Evolutionary conservation across 2,113 vertebrate genomes (phyloP), one percentile per base, ranked within the genome.

Genomic region (Colossoma macropomum): DNA sequence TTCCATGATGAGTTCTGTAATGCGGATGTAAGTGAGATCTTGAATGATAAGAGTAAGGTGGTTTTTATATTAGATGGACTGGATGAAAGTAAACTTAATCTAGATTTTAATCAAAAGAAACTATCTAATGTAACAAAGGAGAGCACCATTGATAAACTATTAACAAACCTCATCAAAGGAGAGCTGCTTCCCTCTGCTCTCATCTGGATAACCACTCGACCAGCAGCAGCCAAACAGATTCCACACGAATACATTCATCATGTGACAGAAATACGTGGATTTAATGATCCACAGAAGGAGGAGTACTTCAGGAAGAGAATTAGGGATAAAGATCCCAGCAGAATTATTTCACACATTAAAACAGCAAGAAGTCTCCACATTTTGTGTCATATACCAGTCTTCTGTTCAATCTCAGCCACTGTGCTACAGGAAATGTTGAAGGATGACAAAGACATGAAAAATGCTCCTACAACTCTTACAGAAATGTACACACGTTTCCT

Each of bases 291-390:
- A 23, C 66, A 69, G 66, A 69, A 69, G 15, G 66, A 69, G 66
- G 66, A 69, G 21, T 69, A 69, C 32, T 38, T 69, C 66, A 69
- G 66, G 66, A 69, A 69, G 32, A 69, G 66, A 69, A 69, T 69
- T 19, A 69, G 66, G 11, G 66, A 69, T 38, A 0, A 69, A 16
- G 66, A 19, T 69, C 32, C 66, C 66, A 38, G 8, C 32, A 69
- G 1, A 38, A 69, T 69, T 3, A 38, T 69, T 16, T 69, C 66
- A 38, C 66, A 69, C 32, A 69, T 69, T 23, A 69, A 69, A 8
- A 21, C 30, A 23, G 66, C 66, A 23, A 69, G 66, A 38, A 69
- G 66, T 34, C 66, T 69, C 23, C 19, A 69, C 23, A 69, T 69
- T 0, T 69, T 69, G 32, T 69, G 66, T 38, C 32, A 69, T 32